Conservation (phyloP, 2,888 invertebrate genomes). For the Cyclophora albipunctata region DNA sequence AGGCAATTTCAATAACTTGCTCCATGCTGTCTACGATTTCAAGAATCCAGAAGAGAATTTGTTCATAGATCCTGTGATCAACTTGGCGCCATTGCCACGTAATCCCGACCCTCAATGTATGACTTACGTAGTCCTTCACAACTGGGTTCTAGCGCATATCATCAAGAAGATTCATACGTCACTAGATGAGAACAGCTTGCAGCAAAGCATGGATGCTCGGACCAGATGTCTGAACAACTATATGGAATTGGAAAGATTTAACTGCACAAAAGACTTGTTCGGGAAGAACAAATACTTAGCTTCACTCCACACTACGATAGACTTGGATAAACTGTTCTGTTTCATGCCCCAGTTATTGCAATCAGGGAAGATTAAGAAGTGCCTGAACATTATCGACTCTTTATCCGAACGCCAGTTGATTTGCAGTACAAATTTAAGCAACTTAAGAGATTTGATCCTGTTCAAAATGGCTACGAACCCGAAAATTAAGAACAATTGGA, state of each 20-base stretch:
- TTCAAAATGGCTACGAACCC: slow-evolving; percentile 73
- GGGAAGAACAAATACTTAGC: slow-evolving; percentile 76
- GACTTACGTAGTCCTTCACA: slow-evolving; percentile 78
- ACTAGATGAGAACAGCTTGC: slow-evolving; percentile 59
- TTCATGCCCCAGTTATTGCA: slow-evolving; percentile 64
- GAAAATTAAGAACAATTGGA: slow-evolving; percentile 61
- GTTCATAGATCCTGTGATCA: slow-evolving; percentile 59
- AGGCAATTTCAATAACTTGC: slow-evolving; percentile 51
- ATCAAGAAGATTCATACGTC: slow-evolving; percentile 78
- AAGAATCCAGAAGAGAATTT: slow-evolving; percentile 65
- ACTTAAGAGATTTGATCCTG: slow-evolving; percentile 76
- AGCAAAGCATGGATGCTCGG: slow-evolving; percentile 72
- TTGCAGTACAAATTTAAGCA: slow-evolving; percentile 68
- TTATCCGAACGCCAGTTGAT: slow-evolving; percentile 74
- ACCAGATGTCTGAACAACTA: slow-evolving; percentile 77
- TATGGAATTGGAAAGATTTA: slow-evolving; percentile 71
- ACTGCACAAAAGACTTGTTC: slow-evolving; percentile 69
- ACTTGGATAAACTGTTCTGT: slow-evolving; percentile 64
- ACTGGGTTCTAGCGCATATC: slow-evolving; percentile 82
- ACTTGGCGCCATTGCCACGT: slow-evolving; percentile 57
- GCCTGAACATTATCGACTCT: slow-evolving; percentile 72
- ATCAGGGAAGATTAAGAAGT: slow-evolving; percentile 62
- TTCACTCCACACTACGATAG: slow-evolving; percentile 75
- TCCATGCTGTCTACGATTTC: slow-evolving; percentile 59
- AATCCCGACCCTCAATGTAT: slow-evolving; percentile 72